Evolutionary conservation across 2,888 invertebrate species (phyloP).

Genomic region (Furcula furcula): DNA sequence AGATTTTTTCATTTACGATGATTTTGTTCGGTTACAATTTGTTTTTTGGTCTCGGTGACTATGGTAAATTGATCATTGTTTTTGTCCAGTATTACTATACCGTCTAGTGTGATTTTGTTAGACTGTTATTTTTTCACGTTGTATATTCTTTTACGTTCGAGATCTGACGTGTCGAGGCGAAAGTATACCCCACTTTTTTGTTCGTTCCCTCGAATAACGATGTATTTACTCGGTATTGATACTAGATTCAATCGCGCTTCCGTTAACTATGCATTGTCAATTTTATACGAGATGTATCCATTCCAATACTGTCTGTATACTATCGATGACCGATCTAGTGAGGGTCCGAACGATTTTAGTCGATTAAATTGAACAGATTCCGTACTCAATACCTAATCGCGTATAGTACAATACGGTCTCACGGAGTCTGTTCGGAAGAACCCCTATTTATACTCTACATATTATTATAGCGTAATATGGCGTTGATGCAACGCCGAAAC

Average conservation of each 20-base stretch:
- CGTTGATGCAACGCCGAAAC: constrained; percentile 51
- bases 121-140: no score
- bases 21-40: no score
- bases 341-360: constrained; percentile 19
- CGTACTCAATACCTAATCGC: constrained; percentile 9
- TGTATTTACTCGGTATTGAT: background rate
- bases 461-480: constrained; percentile 48
- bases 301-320: constrained; percentile 17
- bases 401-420: constrained; percentile 15
- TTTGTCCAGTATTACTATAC: no score
- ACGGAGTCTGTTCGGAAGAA: constrained; percentile 25
- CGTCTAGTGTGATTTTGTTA: no score
- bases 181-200: no score
- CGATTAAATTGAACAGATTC: constrained; percentile 17
- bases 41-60: no score
- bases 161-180: no score
- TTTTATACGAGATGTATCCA: constrained; percentile 31
- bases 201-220: no score
- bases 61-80: no score
- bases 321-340: constrained; percentile 9
- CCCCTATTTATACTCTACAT: constrained; percentile 29
- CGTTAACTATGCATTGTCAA: constrained; percentile 31
- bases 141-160: no score
- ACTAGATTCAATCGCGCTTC: constrained; percentile 29
- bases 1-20: no score